phyloP scores from a whole-genome alignment of 2,113 vertebrate species.

The Oreochromis niloticus region DNA sequence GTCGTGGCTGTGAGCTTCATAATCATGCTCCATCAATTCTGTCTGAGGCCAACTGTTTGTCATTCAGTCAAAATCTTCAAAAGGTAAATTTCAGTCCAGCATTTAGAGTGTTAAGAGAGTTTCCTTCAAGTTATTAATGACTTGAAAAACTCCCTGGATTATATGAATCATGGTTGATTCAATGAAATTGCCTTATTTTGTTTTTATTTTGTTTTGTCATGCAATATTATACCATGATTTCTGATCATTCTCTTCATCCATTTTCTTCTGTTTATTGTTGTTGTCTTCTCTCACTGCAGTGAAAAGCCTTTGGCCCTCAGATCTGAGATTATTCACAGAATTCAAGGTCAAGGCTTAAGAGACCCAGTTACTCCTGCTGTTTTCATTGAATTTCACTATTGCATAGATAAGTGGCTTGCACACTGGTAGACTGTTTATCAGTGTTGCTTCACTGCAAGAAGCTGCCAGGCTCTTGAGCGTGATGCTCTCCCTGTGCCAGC shows the following conservation, averaged over 20 bases:
- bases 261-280: background rate
- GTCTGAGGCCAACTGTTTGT: background rate
- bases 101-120: background rate
- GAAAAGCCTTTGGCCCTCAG: fast-evolving
- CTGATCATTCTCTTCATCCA: background rate
- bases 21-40: background rate
- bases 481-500: background rate
- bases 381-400: background rate
- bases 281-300: background rate
- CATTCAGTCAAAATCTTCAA: background rate
- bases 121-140: background rate
- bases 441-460: background rate
- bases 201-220: background rate
- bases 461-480: fast-evolving
- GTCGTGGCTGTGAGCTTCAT: background rate
- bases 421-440: background rate
- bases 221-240: background rate
- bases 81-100: background rate
- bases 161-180: background rate
- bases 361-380: background rate
- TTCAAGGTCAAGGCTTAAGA: background rate
- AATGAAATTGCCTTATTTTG: background rate
- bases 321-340: background rate
- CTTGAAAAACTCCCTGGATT: background rate
- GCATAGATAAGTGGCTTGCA: background rate